A percentile compares a stretch with the other conserved stretches of the same genome.
phyloP scores from a whole-genome alignment of 1,140 invertebrate genomes.

The Achroia grisella region DNA sequence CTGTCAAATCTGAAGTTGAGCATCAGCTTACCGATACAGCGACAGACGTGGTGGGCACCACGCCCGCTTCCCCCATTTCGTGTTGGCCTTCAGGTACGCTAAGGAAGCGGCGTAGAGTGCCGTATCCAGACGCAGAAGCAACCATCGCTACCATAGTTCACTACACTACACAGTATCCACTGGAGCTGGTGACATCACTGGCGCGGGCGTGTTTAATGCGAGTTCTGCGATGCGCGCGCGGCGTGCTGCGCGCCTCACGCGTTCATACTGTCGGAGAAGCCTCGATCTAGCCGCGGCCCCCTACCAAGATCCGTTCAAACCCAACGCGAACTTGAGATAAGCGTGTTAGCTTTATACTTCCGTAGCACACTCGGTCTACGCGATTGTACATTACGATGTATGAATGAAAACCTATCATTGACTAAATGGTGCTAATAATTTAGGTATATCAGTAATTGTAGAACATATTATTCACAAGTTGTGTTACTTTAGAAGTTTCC shows the following conservation, averaged over 20 bases:
- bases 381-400: no score
- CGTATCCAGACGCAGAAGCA: constrained; percentile 64
- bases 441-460: no score
- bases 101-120: constrained; percentile 61
- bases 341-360: constrained; percentile 20
- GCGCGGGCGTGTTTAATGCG: constrained; percentile 13
- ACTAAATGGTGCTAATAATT: no score
- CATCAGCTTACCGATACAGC: constrained; percentile 59
- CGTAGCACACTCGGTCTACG: constrained; percentile 2
- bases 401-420: no score
- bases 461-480: no score
- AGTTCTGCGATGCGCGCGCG: constrained; percentile 36
- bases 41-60: constrained; percentile 51
- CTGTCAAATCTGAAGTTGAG: background rate
- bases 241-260: constrained; percentile 48
- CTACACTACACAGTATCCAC: constrained; percentile 43
- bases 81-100: constrained; percentile 59
- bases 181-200: constrained; percentile 46
- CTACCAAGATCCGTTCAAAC: constrained; percentile 25
- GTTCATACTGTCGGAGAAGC: constrained; percentile 32
- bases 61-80: constrained; percentile 23
- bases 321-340: constrained; percentile 25
- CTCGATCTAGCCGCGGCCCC: constrained; percentile 26
- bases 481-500: no score
- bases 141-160: constrained; percentile 65